Conservation (phyloP, 2,888 invertebrate species). For the Callosobruchus maculatus region DNA sequence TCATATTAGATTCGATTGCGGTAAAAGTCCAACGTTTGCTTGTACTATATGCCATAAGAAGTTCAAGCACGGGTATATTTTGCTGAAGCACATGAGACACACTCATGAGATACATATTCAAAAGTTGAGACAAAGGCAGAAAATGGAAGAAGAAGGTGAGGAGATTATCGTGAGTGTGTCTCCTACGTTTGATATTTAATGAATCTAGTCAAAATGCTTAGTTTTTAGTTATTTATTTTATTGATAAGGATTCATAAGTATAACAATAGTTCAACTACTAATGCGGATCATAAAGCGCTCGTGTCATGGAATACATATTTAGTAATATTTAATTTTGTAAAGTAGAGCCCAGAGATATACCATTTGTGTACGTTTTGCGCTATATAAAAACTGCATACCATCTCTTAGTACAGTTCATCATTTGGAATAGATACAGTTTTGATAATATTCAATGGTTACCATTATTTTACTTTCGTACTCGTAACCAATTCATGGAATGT, state of each 20-base stretch:
- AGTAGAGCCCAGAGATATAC: too few species aligned
- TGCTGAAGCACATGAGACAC: constrained; percentile 42
- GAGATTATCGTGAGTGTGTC: constrained; percentile 13
- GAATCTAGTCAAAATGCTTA: constrained; percentile 10
- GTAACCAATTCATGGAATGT: too few species aligned
- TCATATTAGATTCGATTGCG: constrained; percentile 52
- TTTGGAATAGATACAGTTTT: too few species aligned
- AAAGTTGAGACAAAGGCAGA: constrained; percentile 31
- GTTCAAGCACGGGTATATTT: constrained; percentile 42
- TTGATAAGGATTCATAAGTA: background rate
- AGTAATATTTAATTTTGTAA: too few species aligned
- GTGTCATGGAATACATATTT: background rate
- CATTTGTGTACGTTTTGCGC: too few species aligned
- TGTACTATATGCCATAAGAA: constrained; percentile 41
- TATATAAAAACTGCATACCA: too few species aligned
- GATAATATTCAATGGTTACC: too few species aligned
- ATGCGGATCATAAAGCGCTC: background rate
- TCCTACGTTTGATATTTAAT: constrained; percentile 16
- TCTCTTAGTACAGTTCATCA: too few species aligned
- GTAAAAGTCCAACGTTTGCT: constrained; percentile 42
- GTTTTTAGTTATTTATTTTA: background rate
- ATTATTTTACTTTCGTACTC: too few species aligned
- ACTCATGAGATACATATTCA: constrained; percentile 39
- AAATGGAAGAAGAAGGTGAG: constrained; percentile 16
- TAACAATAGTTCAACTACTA: background rate